Percentiles rank a stretch among this genome's conserved stretches.
These are phyloP conservation scores for Lepus townsendii DNA, from an alignment of 2,797 vertebrate genomes.

Conservation along the genomic window DNA sequence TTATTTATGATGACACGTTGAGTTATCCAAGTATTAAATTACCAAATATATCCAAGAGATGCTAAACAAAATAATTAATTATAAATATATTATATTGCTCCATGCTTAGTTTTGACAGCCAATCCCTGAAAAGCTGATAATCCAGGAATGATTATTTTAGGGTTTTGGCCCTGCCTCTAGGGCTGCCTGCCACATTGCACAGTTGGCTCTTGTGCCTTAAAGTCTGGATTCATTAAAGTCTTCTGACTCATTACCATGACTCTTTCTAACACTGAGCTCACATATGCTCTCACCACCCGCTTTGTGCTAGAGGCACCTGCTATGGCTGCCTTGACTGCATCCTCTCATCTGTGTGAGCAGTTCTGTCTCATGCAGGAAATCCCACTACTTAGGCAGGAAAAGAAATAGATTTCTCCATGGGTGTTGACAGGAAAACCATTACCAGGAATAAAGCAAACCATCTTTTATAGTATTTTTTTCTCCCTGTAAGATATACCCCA, in stretches of 20 bases:
- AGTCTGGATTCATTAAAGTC: slow-evolving; percentile 33
- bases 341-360: background rate
- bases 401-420: slow-evolving; percentile 16
- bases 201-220: slow-evolving; percentile 33
- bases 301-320: slow-evolving; percentile 2
- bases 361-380: slow-evolving; percentile 16
- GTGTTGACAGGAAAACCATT: background rate
- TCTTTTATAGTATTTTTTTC: background rate
- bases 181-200: background rate
- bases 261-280: slow-evolving; percentile 58
- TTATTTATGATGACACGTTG: background rate
- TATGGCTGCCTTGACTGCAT: slow-evolving; percentile 17
- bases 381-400: background rate
- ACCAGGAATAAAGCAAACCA: background rate
- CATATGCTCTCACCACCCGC: slow-evolving; percentile 27
- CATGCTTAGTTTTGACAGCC: background rate
- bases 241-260: slow-evolving; percentile 39
- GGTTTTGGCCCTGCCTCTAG: background rate
- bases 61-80: slow-evolving; percentile 36
- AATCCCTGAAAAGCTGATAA: slow-evolving; percentile 8
- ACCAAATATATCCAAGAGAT: slow-evolving; percentile 10
- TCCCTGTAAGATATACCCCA: background rate
- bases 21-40: background rate
- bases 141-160: slow-evolving; percentile 15
- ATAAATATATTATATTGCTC: background rate